These are phyloP conservation scores for Agonopterix subpropinquella DNA, from an alignment of 2,888 invertebrate genomes.

Conservation along the genomic window DNA sequence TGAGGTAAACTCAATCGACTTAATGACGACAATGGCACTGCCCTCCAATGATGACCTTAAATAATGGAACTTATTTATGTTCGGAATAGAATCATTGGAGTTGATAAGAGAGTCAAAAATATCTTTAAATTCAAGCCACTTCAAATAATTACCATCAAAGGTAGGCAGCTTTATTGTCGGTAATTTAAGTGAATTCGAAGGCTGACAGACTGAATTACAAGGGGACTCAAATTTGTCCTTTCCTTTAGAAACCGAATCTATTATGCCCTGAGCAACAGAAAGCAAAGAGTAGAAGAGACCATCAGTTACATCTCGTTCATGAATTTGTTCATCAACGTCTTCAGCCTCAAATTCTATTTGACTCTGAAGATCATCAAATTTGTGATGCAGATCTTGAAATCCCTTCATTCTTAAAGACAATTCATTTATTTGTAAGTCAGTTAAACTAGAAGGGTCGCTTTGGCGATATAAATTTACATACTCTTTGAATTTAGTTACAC, in stretches of 20 bases:
- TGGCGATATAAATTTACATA: neutral
- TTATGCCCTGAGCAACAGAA: neutral
- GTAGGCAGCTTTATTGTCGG: slow-evolving; percentile 10
- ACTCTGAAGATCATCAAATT: neutral
- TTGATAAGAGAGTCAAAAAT: slow-evolving; percentile 15
- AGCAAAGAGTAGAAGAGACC: neutral
- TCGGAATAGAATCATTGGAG: slow-evolving; percentile 12
- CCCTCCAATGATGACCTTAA: slow-evolving; percentile 12
- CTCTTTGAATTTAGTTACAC: neutral
- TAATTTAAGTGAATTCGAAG: neutral
- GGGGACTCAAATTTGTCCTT: neutral
- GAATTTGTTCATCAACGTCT: neutral
- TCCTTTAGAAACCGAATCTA: neutral
- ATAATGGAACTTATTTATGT: slow-evolving; percentile 20
- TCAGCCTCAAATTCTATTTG: neutral
- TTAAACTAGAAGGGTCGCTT: neutral
- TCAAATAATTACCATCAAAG: slow-evolving; percentile 14
- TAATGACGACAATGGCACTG: slow-evolving; percentile 5
- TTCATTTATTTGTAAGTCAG: neutral
- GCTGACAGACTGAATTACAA: no score
- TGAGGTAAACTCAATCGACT: slow-evolving; percentile 2
- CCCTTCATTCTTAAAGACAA: neutral
- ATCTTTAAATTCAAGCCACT: slow-evolving; percentile 16
- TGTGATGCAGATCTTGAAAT: neutral
- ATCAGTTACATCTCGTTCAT: neutral